These are phyloP conservation scores for Xestia ashworthii DNA, from an alignment of 2,888 invertebrate species.

Conservation along the genomic window DNA sequence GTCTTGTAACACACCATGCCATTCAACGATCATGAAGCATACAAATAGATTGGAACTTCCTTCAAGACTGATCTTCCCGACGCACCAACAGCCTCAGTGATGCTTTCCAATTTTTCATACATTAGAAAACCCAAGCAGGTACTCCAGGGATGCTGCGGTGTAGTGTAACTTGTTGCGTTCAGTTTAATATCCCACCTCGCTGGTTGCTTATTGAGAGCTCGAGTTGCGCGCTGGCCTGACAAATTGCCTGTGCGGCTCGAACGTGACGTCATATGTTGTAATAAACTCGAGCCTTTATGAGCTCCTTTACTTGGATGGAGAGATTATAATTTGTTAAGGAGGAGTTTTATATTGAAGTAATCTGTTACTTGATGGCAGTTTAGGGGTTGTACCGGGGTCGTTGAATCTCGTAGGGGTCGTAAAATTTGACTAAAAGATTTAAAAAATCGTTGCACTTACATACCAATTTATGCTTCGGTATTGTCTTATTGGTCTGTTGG, in stretches of 20 bases:
- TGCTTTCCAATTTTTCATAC: not conserved
- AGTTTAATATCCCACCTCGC: slow-evolving; percentile 70
- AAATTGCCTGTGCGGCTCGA: slow-evolving; percentile 59
- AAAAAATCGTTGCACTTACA: not conserved
- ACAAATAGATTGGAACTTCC: not conserved
- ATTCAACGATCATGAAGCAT: not conserved
- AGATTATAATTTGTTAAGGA: slow-evolving; percentile 41
- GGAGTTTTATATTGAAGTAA: slow-evolving; percentile 21
- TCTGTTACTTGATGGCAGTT: slow-evolving; percentile 9
- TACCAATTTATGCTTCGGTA: not conserved
- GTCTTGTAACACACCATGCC: not conserved
- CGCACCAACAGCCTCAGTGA: not conserved
- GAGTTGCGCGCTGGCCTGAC: slow-evolving; percentile 63
- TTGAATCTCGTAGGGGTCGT: not conserved
- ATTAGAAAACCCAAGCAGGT: slow-evolving; percentile 8
- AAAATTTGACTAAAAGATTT: not conserved
- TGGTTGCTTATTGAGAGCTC: slow-evolving; percentile 68
- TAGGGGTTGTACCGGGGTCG: not conserved
- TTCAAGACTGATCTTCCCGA: not conserved
- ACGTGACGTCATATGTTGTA: slow-evolving; percentile 63
- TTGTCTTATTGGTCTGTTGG: not conserved
- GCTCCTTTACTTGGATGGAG: slow-evolving; percentile 37
- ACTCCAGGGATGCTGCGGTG: not conserved
- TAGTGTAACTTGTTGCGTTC: slow-evolving; percentile 64
- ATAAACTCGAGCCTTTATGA: slow-evolving; percentile 58